Percentiles rank a stretch among this genome's conserved stretches.
Evolutionary conservation across 1,140 invertebrate genomes (phyloP).

Genomic region (Drosophila aff.): DNA sequence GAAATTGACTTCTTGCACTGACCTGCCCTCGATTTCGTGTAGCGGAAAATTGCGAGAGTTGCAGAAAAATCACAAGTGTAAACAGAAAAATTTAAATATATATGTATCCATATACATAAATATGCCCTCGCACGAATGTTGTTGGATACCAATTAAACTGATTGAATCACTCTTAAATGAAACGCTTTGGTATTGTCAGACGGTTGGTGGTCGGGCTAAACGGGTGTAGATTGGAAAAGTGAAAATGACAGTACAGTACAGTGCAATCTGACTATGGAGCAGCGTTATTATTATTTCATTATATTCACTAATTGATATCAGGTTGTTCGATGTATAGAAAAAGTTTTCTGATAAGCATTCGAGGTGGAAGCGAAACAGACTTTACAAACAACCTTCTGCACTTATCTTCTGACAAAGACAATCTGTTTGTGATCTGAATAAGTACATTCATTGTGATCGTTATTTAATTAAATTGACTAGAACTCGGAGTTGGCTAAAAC

Average conservation of each 20-base stretch:
- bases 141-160: constrained; percentile 62
- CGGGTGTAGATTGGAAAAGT: constrained; percentile 60
- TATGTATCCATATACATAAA: not conserved
- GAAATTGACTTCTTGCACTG: constrained; percentile 38
- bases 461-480: too few relatives aligned
- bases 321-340: too few relatives aligned
- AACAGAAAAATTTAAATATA: constrained; percentile 53
- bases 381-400: too few relatives aligned
- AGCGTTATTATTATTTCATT: too few relatives aligned
- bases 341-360: too few relatives aligned
- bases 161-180: constrained; percentile 70
- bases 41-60: constrained; percentile 43
- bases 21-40: constrained; percentile 44
- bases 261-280: not conserved
- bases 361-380: too few relatives aligned
- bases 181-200: constrained; percentile 43
- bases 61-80: constrained; percentile 61
- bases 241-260: constrained; percentile 37
- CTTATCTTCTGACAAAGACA: too few relatives aligned
- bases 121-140: constrained; percentile 5
- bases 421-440: too few relatives aligned
- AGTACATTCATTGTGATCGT: too few relatives aligned
- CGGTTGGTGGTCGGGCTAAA: constrained; percentile 15
- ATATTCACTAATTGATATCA: not conserved
- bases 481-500: too few relatives aligned